Evolutionary conservation across 1,140 invertebrate genomes (phyloP).

Genomic region (Melanaphis sacchari): DNA sequence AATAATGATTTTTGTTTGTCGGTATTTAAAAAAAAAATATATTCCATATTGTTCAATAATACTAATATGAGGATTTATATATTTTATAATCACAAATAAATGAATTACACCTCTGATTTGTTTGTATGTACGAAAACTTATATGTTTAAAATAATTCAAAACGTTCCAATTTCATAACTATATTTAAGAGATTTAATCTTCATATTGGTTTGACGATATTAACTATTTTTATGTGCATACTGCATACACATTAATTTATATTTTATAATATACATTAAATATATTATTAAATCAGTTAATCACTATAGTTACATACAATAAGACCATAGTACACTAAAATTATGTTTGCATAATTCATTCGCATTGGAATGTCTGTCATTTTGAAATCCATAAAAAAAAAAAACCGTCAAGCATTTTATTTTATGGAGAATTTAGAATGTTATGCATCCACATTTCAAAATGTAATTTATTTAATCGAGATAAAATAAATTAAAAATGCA

Average conservation of each 20-base stretch:
- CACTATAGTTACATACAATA: background rate
- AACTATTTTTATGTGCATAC: background rate
- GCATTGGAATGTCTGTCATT: background rate
- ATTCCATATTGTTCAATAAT: background rate
- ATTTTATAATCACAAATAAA: background rate
- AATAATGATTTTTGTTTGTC: background rate
- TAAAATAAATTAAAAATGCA: background rate
- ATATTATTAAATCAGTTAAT: conserved; percentile 23
- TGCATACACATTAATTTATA: background rate
- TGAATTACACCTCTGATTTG: background rate
- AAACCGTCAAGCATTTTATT: background rate
- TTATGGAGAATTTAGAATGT: background rate
- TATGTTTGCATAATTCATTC: conserved; percentile 8
- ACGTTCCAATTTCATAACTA: background rate
- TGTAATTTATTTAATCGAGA: background rate
- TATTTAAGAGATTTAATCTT: background rate
- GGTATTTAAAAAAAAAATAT: background rate
- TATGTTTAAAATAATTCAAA: conserved; percentile 3
- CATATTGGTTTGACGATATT: background rate
- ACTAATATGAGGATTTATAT: too few species aligned
- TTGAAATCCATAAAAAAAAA: conserved; percentile 23
- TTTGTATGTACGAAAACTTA: background rate
- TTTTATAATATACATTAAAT: background rate
- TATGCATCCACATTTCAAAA: background rate
- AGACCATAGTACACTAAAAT: background rate